These are phyloP conservation scores for Paracentrotus lividus DNA, from an alignment of 53 echinoderm and acorn worm species.

Conservation along the genomic window DNA sequence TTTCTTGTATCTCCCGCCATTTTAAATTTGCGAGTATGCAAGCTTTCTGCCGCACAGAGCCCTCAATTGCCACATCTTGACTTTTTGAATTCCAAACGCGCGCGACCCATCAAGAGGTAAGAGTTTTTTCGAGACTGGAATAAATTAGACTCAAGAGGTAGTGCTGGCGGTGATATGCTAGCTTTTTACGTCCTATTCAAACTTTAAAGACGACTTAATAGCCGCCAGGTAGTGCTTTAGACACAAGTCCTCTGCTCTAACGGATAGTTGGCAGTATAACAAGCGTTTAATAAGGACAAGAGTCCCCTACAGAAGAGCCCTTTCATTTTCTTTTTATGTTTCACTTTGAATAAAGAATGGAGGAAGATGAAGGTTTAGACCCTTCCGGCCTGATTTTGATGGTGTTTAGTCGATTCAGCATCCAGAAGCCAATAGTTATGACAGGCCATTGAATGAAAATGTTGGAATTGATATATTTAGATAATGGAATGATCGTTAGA, in stretches of 20 bases:
- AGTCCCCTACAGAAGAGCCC: conserved; percentile 3
- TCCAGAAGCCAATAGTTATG: conserved; percentile 41
- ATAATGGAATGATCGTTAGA: conserved; percentile 51
- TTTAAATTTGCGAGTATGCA: neutral
- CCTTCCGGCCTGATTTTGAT: conserved; percentile 40
- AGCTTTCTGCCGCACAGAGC: conserved; percentile 26
- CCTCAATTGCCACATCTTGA: conserved; percentile 48
- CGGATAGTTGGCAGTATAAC: conserved; percentile 59
- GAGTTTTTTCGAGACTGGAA: conserved; percentile 62
- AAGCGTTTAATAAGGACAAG: conserved; percentile 63
- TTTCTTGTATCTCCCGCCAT: conserved; percentile 22
- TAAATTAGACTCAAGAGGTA: conserved; percentile 55
- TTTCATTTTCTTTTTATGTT: neutral
- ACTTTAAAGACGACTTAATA: conserved; percentile 68
- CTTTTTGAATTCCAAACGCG: conserved; percentile 65
- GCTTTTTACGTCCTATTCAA: conserved; percentile 59
- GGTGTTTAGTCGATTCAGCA: conserved; percentile 39
- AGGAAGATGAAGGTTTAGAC: neutral
- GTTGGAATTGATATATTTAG: conserved; percentile 70
- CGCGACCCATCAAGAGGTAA: conserved; percentile 61
- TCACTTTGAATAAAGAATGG: neutral
- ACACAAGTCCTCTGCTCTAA: conserved; percentile 51
- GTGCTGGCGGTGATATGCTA: conserved; percentile 66
- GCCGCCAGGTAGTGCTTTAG: conserved; percentile 60
- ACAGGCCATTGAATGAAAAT: conserved; percentile 55